Evolutionary conservation across 2,797 vertebrate species (phyloP), one percentile per base, ranked within the genome.

Genomic region (Sebastes oblongus): DNA sequence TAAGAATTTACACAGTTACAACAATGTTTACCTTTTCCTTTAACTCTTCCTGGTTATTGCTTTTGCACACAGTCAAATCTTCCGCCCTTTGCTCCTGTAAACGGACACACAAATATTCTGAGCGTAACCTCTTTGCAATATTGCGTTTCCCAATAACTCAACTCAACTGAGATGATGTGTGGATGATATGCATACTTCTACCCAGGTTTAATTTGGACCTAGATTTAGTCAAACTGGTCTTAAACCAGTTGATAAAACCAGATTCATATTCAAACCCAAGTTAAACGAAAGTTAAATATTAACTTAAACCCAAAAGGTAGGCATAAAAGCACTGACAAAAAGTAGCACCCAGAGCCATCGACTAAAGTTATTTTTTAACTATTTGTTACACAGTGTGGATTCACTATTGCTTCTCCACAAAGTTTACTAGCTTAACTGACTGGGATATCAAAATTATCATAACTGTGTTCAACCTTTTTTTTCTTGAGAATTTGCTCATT

Each of bases 31-130:
- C 92, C 87, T 71, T 77, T 84, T 82, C 77, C 25, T 77, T 64
- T 62, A 71, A 67, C 27, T 72, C 77, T 52, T 86, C 61, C 61
- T 59, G 34, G 3, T 58, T 3, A 61, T 25, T 66, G n/a, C 6
- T 55, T 82, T 80, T 76, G 58, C 25, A 72, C 11, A 67, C 67
- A 56, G 32, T 55, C 62, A 77, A 13, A 60, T 73, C 39, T 66
- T 4, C 72, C 50, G 22, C 3, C 34, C 22, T 75, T 77, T 79
- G 73, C 73, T 82, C 88, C 95, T 97, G 91, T 54, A 96, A 78
- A 66, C 6, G 58, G 14, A 83, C 55, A 74, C 8, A 52, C 8
- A 65, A 60, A 75, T 2, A 3, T 39, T 76, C 72, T 62, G 22
- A 60, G 16, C 8, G 29, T 29, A 24, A 46, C 13, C 20, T 52